A percentile compares a stretch with the other conserved stretches of the same genome.
These are phyloP conservation scores for Rousettus leschenaultii DNA, from an alignment of 2,113 vertebrate species.

Conservation along the genomic window DNA sequence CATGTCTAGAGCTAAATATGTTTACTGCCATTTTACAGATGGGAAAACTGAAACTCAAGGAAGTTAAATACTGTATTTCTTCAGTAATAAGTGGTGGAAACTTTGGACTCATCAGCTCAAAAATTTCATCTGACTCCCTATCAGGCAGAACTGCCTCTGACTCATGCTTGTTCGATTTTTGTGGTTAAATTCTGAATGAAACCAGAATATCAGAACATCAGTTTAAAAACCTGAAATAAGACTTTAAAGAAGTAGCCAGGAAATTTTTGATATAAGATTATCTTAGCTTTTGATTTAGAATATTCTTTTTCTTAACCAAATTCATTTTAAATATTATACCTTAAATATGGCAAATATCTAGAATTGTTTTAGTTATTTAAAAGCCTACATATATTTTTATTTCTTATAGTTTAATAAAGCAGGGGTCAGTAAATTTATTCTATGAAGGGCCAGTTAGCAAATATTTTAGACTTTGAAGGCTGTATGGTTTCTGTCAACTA, in stretches of 20 bases:
- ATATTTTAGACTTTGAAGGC: not conserved
- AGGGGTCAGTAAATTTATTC: not conserved
- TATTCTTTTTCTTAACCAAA: not conserved
- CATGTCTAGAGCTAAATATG: not conserved
- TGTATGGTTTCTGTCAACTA: not conserved
- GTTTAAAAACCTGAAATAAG: not conserved
- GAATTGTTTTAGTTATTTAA: constrained; percentile 17
- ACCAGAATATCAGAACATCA: not conserved
- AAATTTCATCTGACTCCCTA: not conserved
- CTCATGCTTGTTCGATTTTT: not conserved
- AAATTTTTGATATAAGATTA: not conserved
- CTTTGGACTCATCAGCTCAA: not conserved
- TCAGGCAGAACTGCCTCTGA: not conserved
- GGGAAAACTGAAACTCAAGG: not conserved
- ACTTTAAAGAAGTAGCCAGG: not conserved
- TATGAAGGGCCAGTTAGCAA: not conserved
- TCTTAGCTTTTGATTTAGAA: not conserved
- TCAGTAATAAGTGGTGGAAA: not conserved
- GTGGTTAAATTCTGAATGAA: not conserved
- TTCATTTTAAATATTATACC: not conserved
- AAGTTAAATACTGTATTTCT: not conserved
- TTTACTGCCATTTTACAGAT: not conserved
- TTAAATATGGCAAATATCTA: not conserved
- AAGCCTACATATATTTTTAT: not conserved
- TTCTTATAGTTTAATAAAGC: not conserved